Evolutionary conservation across 2,797 vertebrate genomes (phyloP), one percentile per base, ranked within the genome.

Genomic region (Chelon labrosus): DNA sequence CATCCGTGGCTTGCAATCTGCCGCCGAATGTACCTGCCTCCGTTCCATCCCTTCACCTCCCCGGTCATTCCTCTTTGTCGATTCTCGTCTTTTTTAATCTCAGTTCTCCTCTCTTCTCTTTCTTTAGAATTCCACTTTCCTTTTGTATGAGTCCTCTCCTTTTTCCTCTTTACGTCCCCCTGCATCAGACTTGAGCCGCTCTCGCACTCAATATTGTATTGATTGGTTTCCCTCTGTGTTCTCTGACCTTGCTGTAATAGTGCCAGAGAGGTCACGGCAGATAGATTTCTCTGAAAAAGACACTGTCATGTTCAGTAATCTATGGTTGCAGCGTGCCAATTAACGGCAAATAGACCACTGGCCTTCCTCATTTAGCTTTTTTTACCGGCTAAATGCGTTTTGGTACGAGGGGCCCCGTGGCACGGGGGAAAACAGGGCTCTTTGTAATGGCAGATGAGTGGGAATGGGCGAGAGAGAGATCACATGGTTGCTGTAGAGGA

Each of bases 221-320:
- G 93, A 94, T 92, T 87, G 73, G 80, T 87, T 88, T 93, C 70
- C 71, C 88, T 92, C 85, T 86, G 86, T 87, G 90, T 91, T 88
- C 84, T 82, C 82, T 91, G 93, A 94, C 94, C 93, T 94, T 94
- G 91, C 82, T 92, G 89, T 92, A 92, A 92, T 92, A 83, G 89
- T 76, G 86, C 78, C 82, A 72, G 73, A 65, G 85, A 90, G 91
- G 92, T 93, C 91, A 79, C 70, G 10, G 80, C 78, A 54, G 89
- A 95, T 93, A 81, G 91, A 93, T 92, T 91, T 90, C 71, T 87
- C 73, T 57, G 86, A 91, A 93, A 90, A 91, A 93, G 89, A 92
- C 85, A 89, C 88, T 84, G 88, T 91, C 89, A 90, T 92, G 92
- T 91, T 91, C 85, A 44, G 85, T 92, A 92, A 92, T 94, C 88